These are phyloP conservation scores for Canis aureus DNA, from an alignment of 2,113 vertebrate genomes.

Conservation along the genomic window DNA sequence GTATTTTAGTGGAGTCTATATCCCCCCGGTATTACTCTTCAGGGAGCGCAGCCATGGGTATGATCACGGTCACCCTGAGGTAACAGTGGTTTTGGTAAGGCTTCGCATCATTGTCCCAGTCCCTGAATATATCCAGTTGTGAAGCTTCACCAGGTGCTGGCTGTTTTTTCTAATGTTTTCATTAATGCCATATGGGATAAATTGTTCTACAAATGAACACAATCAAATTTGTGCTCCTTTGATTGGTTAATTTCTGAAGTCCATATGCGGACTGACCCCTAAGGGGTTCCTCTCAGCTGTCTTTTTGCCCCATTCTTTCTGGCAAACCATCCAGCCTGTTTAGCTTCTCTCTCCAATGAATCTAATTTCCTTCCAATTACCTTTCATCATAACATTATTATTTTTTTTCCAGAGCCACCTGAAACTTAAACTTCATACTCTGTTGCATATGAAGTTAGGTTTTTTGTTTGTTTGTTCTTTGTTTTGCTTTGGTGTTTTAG, in stretches of 20 bases:
- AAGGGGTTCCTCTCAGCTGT: not conserved
- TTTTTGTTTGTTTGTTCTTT: not conserved
- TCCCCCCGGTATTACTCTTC: not conserved
- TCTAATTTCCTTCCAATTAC: not conserved
- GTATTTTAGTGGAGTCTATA: not conserved
- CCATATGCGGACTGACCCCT: not conserved
- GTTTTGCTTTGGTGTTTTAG: not conserved
- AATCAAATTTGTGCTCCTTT: not conserved
- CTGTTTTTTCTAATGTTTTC: not conserved
- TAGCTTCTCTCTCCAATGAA: not conserved
- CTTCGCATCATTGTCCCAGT: not conserved
- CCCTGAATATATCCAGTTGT: not conserved
- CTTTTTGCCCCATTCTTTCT: not conserved
- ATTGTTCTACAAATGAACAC: not conserved
- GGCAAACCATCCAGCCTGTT: not conserved
- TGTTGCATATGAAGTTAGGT: not conserved
- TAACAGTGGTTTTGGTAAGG: not conserved
- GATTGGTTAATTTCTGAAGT: not conserved
- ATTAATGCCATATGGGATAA: not conserved
- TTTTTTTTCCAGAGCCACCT: not conserved
- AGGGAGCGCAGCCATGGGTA: not conserved
- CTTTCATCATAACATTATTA: not conserved
- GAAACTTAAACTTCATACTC: not conserved
- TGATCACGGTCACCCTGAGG: not conserved
- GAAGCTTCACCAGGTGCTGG: not conserved